Evolutionary conservation across 2,113 vertebrate genomes (phyloP), one percentile per base, ranked within the genome.

Genomic region (Nettapus auritus): DNA sequence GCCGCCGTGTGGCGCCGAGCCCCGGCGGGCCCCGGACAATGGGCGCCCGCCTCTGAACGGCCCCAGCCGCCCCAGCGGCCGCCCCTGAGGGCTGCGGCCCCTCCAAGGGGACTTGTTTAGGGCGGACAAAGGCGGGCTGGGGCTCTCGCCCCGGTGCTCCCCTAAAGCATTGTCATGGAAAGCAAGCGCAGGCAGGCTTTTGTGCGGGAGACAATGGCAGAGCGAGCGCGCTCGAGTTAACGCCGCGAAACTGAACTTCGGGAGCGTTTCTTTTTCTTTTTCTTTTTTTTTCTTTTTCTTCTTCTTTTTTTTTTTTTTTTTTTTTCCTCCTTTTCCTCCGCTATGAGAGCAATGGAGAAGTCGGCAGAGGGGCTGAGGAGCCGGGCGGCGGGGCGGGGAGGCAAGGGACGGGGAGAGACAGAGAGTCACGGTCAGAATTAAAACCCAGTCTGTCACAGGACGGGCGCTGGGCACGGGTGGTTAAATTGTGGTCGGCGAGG

Each of bases 191-290:
- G 62, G 76, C 44, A 40, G 55, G 60, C 34, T 62, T 66, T 26
- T 31, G 29, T 22, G 76, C 76, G 66, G 71, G 81, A 89, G 88
- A 90, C 93, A 93, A 90, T 92, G 85, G 93, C 53, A 11, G 40
- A 33, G 85, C 16, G 82, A 57, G 74, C 71, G 79, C 70, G 29
- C 69, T 6, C 52, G 86, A 91, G 90, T 90, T 87, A 6, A n/a
- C 69, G 60, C 91, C 46, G 74, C 77, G 55, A 64, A 55, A 88
- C 57, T 82, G 78, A 92, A 88, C 88, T 96, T 95, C 12, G 3
- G 85, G 23, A 36, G 52, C n/a, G 3, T 9, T 53, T 22, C 6
- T 23, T 13, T 9, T 40, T 4, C 21, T 17, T 4, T 23, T 53
- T 15, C 19, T 36, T 15, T 10, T 29, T 4, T 21, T 16, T 4